Conservation (phyloP, 2,113 vertebrate genomes). For the Channa maculata region DNA sequence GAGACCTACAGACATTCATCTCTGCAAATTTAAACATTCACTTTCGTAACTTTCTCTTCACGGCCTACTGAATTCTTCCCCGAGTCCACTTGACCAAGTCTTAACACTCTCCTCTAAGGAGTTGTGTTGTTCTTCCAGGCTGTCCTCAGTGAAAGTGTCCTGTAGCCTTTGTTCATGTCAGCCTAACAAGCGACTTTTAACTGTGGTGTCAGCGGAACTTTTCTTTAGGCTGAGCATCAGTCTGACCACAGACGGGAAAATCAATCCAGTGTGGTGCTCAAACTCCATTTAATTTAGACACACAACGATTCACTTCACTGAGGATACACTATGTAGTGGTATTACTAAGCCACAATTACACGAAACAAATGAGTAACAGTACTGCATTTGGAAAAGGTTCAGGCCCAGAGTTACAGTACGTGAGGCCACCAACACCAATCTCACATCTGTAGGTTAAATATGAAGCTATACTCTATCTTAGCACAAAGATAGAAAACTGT, state of each 20-base stretch:
- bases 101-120: constrained; percentile 17
- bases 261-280: constrained; percentile 19
- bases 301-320: background rate
- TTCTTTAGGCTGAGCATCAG: constrained; percentile 17
- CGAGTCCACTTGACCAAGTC: constrained; percentile 20
- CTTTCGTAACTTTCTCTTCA: constrained; percentile 52
- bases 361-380: too few species aligned
- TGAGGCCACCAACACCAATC: too few species aligned
- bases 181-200: constrained; percentile 38
- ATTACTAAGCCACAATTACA: background rate
- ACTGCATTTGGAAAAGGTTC: too few species aligned
- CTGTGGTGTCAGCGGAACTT: constrained; percentile 11
- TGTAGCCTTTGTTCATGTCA: constrained; percentile 32
- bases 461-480: background rate
- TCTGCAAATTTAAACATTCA: constrained; percentile 43
- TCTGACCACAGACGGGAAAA: constrained; percentile 19
- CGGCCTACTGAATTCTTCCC: constrained; percentile 30
- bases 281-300: constrained; percentile 28
- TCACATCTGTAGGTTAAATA: too few species aligned
- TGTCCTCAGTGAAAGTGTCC: constrained; percentile 28
- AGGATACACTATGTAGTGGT: background rate
- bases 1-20: constrained; percentile 41
- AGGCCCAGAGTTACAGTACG: too few species aligned
- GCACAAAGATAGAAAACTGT: background rate
- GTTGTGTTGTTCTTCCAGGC: constrained; percentile 16